Evolutionary conservation across 2,113 vertebrate species (phyloP).

Genomic region (Gasterosteus aculeatus): DNA sequence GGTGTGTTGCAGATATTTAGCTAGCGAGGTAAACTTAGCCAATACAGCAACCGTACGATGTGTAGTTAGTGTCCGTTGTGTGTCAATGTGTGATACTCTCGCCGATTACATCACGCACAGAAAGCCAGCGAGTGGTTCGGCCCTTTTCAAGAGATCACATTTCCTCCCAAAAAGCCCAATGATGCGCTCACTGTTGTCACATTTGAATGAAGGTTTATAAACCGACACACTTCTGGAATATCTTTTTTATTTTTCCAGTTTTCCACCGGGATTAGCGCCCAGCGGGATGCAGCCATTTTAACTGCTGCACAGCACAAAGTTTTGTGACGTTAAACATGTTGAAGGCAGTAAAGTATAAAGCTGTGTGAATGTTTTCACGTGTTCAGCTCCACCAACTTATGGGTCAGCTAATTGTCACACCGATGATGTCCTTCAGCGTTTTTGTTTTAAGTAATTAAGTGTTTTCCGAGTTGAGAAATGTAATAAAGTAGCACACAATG

Average conservation of each 20-base stretch:
- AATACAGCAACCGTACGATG: constrained; percentile 49
- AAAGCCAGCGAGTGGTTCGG: constrained; percentile 42
- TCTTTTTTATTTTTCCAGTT: constrained; percentile 33
- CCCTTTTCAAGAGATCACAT: constrained; percentile 13
- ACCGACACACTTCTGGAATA: constrained; percentile 7
- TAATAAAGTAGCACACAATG: constrained; percentile 43
- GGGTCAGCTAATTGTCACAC: constrained; percentile 35
- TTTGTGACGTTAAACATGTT: not conserved
- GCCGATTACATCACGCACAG: constrained; percentile 44
- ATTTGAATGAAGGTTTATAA: constrained; percentile 13
- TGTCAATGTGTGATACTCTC: constrained; percentile 63
- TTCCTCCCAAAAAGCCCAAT: constrained; percentile 6
- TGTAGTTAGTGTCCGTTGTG: constrained; percentile 66
- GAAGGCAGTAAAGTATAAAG: constrained; percentile 23
- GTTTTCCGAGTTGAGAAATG: constrained; percentile 23
- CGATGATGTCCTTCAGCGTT: constrained; percentile 36
- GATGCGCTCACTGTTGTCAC: constrained; percentile 14
- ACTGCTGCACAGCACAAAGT: not conserved
- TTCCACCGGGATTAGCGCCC: constrained; percentile 7
- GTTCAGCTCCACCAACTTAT: constrained; percentile 18
- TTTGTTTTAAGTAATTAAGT: not conserved
- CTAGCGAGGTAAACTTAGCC: constrained; percentile 61
- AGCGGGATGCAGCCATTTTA: constrained; percentile 29
- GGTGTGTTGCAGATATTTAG: constrained; percentile 83
- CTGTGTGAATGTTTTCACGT: constrained; percentile 40